These are phyloP conservation scores for Tiphia femorata DNA, from an alignment of 2,888 invertebrate genomes.

Conservation along the genomic window DNA sequence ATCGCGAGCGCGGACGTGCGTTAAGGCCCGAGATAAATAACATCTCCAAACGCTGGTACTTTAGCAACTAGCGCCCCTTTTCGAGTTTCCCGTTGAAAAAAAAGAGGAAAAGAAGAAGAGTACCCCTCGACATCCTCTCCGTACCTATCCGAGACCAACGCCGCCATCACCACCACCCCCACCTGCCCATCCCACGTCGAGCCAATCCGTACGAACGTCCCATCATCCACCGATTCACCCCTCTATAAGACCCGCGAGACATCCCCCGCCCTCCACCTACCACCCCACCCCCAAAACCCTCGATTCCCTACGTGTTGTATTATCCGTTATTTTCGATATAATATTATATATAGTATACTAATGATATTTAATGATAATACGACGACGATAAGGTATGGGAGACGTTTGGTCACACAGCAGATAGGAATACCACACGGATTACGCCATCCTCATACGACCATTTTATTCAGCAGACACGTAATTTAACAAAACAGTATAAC, in stretches of 20 bases:
- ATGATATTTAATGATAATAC: constrained; percentile 68
- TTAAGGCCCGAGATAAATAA: constrained; percentile 38
- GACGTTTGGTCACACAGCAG: constrained; percentile 65
- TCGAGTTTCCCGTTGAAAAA: constrained; percentile 40
- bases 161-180: background rate
- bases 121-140: constrained; percentile 43
- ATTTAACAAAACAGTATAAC: constrained; percentile 5
- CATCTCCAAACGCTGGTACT: constrained; percentile 49
- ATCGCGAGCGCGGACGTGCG: constrained; percentile 42
- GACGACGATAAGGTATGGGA: constrained; percentile 68
- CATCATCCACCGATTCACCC: constrained; percentile 4
- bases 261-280: constrained; percentile 25
- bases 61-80: constrained; percentile 54
- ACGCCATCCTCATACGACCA: constrained; percentile 53
- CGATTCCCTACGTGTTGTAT: constrained; percentile 68
- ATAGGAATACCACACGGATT: constrained; percentile 51
- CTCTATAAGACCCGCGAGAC: constrained; percentile 9
- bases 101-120: too few species aligned
- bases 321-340: constrained; percentile 70
- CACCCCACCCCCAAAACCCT: constrained; percentile 45
- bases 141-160: constrained; percentile 13
- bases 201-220: constrained; percentile 13
- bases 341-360: constrained; percentile 68
- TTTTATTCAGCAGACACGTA: constrained; percentile 22
- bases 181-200: background rate